Evolutionary conservation across 2,797 vertebrate species (phyloP), one percentile per base, ranked within the genome.

Genomic region (Anolis apletophallus): DNA sequence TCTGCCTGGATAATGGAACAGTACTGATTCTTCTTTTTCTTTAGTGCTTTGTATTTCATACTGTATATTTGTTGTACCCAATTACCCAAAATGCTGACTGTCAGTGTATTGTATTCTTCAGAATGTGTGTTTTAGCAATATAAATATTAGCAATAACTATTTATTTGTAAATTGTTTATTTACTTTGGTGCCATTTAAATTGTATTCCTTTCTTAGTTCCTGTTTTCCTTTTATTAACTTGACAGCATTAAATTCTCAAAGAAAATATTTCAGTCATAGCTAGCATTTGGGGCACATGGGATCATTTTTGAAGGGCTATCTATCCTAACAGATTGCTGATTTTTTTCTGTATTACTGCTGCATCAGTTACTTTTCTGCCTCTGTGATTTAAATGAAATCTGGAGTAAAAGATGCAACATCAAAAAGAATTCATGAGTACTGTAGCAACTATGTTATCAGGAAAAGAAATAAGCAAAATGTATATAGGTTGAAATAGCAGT

Each of bases 401-500:
- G 1, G 77, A 72, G 68, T 92, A 80, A 88, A 81, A 69, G 16
- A 59, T 34, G 77, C 19, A 46, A 0, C 36, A 4, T 36, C 57
- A 79, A 85, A 74, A 85, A 81, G 88, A 83, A 82, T 81, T 34
- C 55, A 88, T 73, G 1, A 0, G 71, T 29, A 26, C 57, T 12
- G 19, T 0, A 0, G 23, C 80, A 76, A 0, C 55, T 21, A 40
- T 19, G 57, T 73, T 80, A 50, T 90, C n/a, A 76, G n/a, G 40
- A 10, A 68, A n/a, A 29, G 68, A 89, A 83, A 73, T 81, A 75
- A 74, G 23, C 68, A 23, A 19, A 74, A 5, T 55, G 88, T 92
- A 93, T 94, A 92, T 93, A 1, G n/a, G 73, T 80, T 26, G 71
- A 72, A 73, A 69, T 86, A 92, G 84, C 64, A 17, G 88, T 92